Evolutionary conservation across 1,140 invertebrate species (phyloP), one percentile per base, ranked within the genome.

Genomic region (Atta cephalotes): DNA sequence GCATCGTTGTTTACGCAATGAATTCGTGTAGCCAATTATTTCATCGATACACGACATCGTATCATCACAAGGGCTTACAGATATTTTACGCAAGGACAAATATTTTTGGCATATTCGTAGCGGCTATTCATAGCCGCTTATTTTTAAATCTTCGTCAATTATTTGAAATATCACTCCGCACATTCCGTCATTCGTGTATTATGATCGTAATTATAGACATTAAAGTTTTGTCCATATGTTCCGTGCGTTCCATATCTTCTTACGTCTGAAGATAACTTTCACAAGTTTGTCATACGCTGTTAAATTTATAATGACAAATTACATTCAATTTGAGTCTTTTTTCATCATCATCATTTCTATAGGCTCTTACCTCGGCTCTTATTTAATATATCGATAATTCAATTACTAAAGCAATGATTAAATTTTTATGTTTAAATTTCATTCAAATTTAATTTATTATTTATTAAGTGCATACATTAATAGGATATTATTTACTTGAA

Each of bases 101-200:
- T 68, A 68, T 68, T 66, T 66, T 51, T 25, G 39, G 7, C 14
- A 16, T 25, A 3, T 80, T 70, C 28, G 7, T 80, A 70, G n/a
- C n/a, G 7, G 16, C 9, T 56, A 56, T 56, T 21, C 4, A 39
- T 9, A 39, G 35, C 7, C 7, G 14, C 1, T 39, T 70, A 80
- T 80, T 80, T 80, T 39, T 39, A 9, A 39, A 80, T 51, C 31
- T 80, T 49, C 14, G 2, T 80, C 31, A 80, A 70, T 80, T 80
- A 80, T 56, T 80, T 10, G 31, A 68, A 70, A 80, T 70, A 31
- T 39, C 0, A 39, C 35, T 80, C 25, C 18, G 28, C 45, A 5
- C 28, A 79, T 14, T 10, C 4, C 45, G 28, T 49, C 77, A 66
- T 66, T 39, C 35, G 9, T 39, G 5, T 35, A 35, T 35, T 35